Evolutionary conservation across 2,113 vertebrate genomes (phyloP).

Genomic region (Chelonoidis abingdonii): DNA sequence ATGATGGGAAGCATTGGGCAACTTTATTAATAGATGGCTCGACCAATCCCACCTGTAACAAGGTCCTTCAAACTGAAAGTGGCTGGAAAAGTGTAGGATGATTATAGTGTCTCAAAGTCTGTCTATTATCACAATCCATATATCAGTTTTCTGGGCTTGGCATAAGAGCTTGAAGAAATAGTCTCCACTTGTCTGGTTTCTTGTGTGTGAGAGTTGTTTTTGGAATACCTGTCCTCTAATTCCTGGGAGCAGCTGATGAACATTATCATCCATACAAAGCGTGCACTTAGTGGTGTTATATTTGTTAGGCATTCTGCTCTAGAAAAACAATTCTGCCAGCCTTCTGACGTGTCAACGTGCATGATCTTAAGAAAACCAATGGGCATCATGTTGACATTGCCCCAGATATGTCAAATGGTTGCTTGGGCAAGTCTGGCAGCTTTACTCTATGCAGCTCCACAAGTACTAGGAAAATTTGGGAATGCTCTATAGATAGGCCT

Average conservation of each 20-base stretch:
- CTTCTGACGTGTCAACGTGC: neutral
- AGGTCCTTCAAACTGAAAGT: neutral
- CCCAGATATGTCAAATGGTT: neutral
- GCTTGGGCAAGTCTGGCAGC: neutral
- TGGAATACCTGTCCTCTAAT: neutral
- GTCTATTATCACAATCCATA: neutral
- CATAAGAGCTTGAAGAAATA: neutral
- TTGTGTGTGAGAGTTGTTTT: neutral
- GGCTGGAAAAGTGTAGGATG: neutral
- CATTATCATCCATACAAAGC: neutral
- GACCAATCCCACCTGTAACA: neutral
- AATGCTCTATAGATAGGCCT: conserved; percentile 12
- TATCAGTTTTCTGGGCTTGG: neutral
- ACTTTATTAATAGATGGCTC: neutral
- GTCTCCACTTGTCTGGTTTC: neutral
- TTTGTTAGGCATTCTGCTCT: neutral
- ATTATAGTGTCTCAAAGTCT: neutral
- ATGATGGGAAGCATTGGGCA: neutral
- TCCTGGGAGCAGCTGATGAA: neutral
- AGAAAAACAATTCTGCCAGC: neutral
- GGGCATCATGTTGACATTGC: neutral
- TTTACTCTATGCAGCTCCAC: neutral
- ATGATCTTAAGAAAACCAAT: neutral
- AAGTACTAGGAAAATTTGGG: neutral
- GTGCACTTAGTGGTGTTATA: neutral